Percentiles rank a stretch among this genome's conserved stretches.
phyloP scores from a whole-genome alignment of 2,888 invertebrate genomes.

The Synanthedon formicaeformis region DNA sequence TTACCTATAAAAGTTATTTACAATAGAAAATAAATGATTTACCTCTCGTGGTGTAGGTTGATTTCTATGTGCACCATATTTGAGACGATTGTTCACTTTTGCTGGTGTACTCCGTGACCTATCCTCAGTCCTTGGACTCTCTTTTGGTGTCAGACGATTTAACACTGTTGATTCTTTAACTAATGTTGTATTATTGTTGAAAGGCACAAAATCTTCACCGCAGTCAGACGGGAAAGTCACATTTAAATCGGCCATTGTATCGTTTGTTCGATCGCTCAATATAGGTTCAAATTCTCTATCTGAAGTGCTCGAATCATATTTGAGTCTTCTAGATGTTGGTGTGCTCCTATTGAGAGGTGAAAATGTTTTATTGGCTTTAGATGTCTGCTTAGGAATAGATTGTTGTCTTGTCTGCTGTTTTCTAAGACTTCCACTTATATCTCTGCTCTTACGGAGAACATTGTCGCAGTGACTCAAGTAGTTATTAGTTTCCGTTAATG shows the following conservation, averaged over 20 bases:
- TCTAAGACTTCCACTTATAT: conserved; percentile 41
- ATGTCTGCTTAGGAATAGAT: conserved; percentile 11
- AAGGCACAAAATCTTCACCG: conserved; percentile 25
- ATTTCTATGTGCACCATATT: conserved; percentile 5
- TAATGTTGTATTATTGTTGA: conserved; percentile 5
- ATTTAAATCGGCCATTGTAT: conserved; percentile 60
- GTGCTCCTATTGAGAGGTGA: conserved; percentile 28
- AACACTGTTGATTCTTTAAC: conserved; percentile 16
- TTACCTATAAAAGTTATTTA: too few species aligned
- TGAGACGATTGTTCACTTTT: conserved; percentile 9
- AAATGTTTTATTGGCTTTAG: conserved; percentile 22
- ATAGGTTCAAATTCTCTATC: conserved; percentile 45
- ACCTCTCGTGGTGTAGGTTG: conserved; percentile 39
- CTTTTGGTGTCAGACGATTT: conserved; percentile 11
- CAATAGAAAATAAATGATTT: conserved; percentile 7
- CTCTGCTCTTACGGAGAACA: conserved; percentile 44
- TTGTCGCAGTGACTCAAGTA: conserved; percentile 45
- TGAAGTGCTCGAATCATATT: conserved; percentile 44
- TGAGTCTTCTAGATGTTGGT: conserved; percentile 30
- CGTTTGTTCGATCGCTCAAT: conserved; percentile 59
- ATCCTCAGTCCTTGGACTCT: conserved; percentile 19
- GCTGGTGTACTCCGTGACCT: conserved; percentile 29
- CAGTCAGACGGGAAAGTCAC: conserved; percentile 57
- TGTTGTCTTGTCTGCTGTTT: conserved; percentile 5
- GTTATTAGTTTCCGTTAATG: conserved; percentile 42